Conservation (phyloP, 2,797 vertebrate species). For the Poecilia gillii region DNA sequence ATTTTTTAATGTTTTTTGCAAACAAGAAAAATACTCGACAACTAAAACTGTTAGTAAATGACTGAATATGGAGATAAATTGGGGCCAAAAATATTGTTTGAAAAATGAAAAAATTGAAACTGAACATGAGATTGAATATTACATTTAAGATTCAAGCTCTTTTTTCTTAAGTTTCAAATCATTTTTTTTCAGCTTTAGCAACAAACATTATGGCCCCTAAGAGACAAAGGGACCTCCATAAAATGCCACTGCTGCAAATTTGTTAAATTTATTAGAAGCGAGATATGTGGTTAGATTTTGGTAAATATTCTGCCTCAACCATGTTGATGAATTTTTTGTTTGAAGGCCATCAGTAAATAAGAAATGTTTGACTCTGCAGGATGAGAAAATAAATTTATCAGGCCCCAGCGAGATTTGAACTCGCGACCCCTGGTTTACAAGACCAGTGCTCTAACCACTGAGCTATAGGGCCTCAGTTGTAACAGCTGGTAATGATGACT, state of each 20-base stretch:
- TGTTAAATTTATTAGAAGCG: background rate
- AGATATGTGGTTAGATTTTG: background rate
- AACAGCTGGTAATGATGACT: background rate
- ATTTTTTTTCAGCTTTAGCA: no score
- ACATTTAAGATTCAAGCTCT: no score
- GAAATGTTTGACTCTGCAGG: background rate
- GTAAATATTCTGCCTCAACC: background rate
- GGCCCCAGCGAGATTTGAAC: constrained; percentile 10
- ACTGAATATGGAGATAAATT: no score
- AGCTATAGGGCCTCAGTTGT: background rate
- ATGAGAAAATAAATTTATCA: background rate
- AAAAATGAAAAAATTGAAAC: no score
- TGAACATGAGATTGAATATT: no score
- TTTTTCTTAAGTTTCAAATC: no score
- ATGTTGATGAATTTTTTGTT: background rate
- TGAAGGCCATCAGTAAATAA: background rate
- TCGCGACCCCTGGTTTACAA: constrained; percentile 15
- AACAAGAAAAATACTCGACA: no score
- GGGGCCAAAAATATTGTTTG: no score
- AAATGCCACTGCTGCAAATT: background rate
- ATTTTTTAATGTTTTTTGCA: no score
- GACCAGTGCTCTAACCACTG: constrained; percentile 16
- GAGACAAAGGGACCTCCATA: no score
- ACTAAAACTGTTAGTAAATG: no score
- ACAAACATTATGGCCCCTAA: no score